phyloP scores from a whole-genome alignment of 2,888 invertebrate genomes.

The Salpingus planirostris region DNA sequence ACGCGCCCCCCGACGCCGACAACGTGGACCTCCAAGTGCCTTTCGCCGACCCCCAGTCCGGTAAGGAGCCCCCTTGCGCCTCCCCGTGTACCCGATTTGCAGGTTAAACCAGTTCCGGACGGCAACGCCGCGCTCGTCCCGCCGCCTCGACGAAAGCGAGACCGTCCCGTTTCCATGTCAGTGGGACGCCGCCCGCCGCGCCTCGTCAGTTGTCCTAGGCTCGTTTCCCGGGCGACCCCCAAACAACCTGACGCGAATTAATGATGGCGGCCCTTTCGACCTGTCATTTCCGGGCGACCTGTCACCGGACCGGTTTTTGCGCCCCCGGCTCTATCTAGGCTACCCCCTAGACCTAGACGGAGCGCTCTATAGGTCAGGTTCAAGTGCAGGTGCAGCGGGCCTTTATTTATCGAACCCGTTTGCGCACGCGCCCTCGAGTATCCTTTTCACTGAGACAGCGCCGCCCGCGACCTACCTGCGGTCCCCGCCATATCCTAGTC shows the following conservation, averaged over 20 bases:
- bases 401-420: conserved; percentile 29
- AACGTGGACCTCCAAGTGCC: conserved; percentile 55
- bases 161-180: conserved; percentile 11
- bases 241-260: conserved; percentile 20
- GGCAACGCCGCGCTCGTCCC: conserved; percentile 20
- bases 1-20: conserved; percentile 47
- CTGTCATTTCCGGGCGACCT: conserved; percentile 5
- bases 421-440: conserved; percentile 22
- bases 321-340: conserved; percentile 32
- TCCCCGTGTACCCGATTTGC: conserved; percentile 18
- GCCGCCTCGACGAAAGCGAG: conserved; percentile 21
- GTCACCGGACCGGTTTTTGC: conserved; percentile 18
- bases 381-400: conserved; percentile 41
- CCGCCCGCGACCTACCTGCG: too few species aligned
- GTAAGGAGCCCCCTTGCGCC: conserved; percentile 40
- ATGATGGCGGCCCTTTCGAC: conserved; percentile 8
- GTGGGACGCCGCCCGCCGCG: conserved; percentile 20
- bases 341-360: conserved; percentile 32
- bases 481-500: too few species aligned
- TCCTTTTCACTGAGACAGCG: too few species aligned
- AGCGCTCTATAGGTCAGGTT: conserved; percentile 40
- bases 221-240: conserved; percentile 25
- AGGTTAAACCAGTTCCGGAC: conserved; percentile 24
- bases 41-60: conserved; percentile 55
- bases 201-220: conserved; percentile 33